phyloP scores from a whole-genome alignment of 2,797 vertebrate species.

The Acestrorhynchus altus region DNA sequence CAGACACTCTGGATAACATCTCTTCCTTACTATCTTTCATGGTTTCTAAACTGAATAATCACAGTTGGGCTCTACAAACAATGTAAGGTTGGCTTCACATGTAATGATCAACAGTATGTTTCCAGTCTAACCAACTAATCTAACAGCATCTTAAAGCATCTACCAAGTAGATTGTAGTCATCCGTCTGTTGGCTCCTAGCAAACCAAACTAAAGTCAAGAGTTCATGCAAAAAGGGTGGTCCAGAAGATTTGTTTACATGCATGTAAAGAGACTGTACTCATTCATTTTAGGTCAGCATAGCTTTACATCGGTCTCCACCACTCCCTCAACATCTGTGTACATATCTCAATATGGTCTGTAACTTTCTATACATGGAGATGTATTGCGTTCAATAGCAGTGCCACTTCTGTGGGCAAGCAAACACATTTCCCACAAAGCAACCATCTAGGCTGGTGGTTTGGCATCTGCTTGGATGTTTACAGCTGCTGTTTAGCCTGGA shows the following conservation, averaged over 20 bases:
- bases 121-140: background rate
- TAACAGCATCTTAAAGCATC: no score
- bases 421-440: slow-evolving; percentile 19
- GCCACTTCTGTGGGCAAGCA: background rate
- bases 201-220: slow-evolving; percentile 12
- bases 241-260: slow-evolving; percentile 13
- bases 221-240: slow-evolving; percentile 13
- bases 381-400: background rate
- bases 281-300: background rate
- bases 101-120: no score
- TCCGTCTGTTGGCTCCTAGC: background rate
- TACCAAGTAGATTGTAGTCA: background rate
- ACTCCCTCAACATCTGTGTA: background rate
- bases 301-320: background rate
- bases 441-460: slow-evolving; percentile 23
- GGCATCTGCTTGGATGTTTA: slow-evolving; percentile 35
- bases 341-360: background rate
- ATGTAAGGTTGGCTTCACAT: background rate
- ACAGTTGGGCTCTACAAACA: background rate
- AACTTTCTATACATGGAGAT: slow-evolving; percentile 4
- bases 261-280: background rate
- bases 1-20: background rate
- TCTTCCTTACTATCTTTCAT: background rate
- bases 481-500: background rate
- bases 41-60: background rate